Conservation (phyloP, 2,797 vertebrate genomes). For the Clarias laeviceps region DNA sequence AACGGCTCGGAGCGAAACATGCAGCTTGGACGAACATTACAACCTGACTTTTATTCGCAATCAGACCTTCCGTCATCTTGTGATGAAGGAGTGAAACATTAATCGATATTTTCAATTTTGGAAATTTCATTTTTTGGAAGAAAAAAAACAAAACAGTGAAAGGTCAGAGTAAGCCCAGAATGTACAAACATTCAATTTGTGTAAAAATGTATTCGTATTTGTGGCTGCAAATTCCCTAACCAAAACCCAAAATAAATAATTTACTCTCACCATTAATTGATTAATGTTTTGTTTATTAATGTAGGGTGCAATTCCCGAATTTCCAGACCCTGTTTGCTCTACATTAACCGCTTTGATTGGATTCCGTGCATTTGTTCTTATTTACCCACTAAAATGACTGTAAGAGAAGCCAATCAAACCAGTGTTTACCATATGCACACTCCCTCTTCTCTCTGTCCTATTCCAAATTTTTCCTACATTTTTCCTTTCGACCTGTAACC, state of each 20-base stretch:
- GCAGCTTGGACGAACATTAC: conserved; percentile 20
- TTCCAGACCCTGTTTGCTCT: not conserved
- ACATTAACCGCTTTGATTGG: conserved; percentile 17
- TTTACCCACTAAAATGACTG: conserved; percentile 11
- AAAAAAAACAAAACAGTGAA: not conserved
- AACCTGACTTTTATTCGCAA: conserved; percentile 19
- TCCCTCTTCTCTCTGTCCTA: conserved; percentile 13
- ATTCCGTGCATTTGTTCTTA: not conserved
- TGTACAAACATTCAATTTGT: not conserved
- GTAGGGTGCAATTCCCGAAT: not conserved
- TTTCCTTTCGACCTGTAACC: conserved; percentile 37
- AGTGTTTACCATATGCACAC: conserved; percentile 14
- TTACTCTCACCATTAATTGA: not conserved
- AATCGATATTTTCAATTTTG: conserved; percentile 29
- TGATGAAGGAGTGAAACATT: conserved; percentile 23
- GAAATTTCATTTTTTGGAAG: not conserved
- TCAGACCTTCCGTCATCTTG: conserved; percentile 14
- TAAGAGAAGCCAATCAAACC: conserved; percentile 9
- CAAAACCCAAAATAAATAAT: not conserved
- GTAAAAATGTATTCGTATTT: not conserved
- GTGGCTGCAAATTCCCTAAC: not conserved
- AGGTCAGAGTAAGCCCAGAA: not conserved
- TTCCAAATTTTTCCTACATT: conserved; percentile 7
- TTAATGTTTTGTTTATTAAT: not conserved
- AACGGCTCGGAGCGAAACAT: not conserved